These are phyloP conservation scores for Plagodis pulveraria DNA, from an alignment of 2,888 invertebrate species.

Conservation along the genomic window DNA sequence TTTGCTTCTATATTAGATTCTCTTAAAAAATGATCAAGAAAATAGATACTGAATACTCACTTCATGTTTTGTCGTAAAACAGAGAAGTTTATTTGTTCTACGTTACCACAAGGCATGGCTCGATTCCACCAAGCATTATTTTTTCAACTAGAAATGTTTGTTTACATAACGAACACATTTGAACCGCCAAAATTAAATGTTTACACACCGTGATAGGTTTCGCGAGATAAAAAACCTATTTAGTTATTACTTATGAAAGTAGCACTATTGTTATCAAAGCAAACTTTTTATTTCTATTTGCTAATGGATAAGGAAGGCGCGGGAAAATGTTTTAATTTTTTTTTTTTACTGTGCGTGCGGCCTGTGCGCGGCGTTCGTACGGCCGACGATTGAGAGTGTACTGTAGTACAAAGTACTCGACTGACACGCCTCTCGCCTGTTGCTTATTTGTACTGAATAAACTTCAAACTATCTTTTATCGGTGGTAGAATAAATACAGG, in stretches of 20 bases:
- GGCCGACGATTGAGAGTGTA: conserved; percentile 27
- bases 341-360: conserved; percentile 6
- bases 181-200: conserved; percentile 53
- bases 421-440: conserved; percentile 22
- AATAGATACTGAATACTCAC: conserved; percentile 15
- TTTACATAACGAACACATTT: conserved; percentile 50
- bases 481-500: conserved; percentile 8
- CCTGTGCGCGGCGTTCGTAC: conserved; percentile 19
- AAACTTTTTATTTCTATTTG: conserved; percentile 34
- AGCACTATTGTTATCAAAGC: conserved; percentile 51
- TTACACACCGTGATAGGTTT: conserved; percentile 53
- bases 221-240: conserved; percentile 52
- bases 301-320: conserved; percentile 21
- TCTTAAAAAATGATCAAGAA: not conserved
- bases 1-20: no score
- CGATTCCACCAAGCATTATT: conserved; percentile 33
- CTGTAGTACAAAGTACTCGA: conserved; percentile 1
- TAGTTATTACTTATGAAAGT: conserved; percentile 49
- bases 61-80: conserved; percentile 12
- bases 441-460: conserved; percentile 27
- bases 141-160: conserved; percentile 41
- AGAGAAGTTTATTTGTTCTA: conserved; percentile 25
- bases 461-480: conserved; percentile 32
- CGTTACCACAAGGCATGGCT: conserved; percentile 28
- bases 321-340: conserved; percentile 18